Conservation (phyloP, 2,888 invertebrate species). For the Drosophila testacea region DNA sequence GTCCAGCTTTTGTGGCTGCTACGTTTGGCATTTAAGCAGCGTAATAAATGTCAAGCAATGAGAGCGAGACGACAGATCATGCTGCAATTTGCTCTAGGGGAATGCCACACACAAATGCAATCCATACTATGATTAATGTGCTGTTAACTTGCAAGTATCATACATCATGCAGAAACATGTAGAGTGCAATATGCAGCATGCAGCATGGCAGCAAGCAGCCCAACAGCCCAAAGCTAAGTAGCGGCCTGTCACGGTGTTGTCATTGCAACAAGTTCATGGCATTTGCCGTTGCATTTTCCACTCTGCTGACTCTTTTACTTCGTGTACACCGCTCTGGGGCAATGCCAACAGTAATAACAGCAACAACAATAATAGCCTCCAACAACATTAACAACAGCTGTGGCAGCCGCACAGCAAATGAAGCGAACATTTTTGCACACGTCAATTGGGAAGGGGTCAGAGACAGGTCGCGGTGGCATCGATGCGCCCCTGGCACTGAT, state of each 20-base stretch:
- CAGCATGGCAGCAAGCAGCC: slow-evolving; percentile 14
- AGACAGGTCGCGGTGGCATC: not conserved
- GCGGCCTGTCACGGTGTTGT: slow-evolving; percentile 60
- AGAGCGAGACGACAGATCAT: slow-evolving; percentile 32
- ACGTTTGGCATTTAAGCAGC: slow-evolving; percentile 57
- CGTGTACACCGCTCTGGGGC: slow-evolving; percentile 50
- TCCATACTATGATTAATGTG: slow-evolving; percentile 73
- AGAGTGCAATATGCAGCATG: slow-evolving; percentile 41
- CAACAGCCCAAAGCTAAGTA: slow-evolving; percentile 56
- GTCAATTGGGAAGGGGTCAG: slow-evolving; percentile 24
- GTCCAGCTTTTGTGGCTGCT: slow-evolving; percentile 65
- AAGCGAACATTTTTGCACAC: slow-evolving; percentile 69
- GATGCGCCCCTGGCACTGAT: slow-evolving; percentile 54
- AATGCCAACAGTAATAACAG: slow-evolving; percentile 28
- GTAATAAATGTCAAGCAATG: slow-evolving; percentile 73
- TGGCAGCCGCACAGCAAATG: slow-evolving; percentile 63
- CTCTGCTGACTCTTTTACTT: slow-evolving; percentile 56
- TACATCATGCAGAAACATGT: slow-evolving; percentile 45
- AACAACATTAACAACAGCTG: slow-evolving; percentile 55
- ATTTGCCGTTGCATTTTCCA: slow-evolving; percentile 65
- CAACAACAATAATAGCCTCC: slow-evolving; percentile 15
- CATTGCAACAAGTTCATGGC: slow-evolving; percentile 74
- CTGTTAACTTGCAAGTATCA: slow-evolving; percentile 63
- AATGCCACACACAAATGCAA: slow-evolving; percentile 31
- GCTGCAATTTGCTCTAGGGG: slow-evolving; percentile 28